These are phyloP conservation scores for Drosophila recens DNA, from an alignment of 2,888 invertebrate genomes.

Conservation along the genomic window DNA sequence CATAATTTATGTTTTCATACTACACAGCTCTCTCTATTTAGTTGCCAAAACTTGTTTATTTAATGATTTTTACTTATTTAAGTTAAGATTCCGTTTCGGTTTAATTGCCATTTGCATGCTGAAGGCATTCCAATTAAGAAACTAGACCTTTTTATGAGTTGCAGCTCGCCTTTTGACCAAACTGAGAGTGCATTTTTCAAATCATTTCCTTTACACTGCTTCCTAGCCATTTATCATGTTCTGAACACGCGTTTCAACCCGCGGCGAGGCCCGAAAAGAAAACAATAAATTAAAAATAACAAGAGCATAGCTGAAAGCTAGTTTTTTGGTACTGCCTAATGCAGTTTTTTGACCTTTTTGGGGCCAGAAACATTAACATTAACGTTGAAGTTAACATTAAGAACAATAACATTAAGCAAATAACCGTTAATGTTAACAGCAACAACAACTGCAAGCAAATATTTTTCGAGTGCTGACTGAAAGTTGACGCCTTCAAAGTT, in stretches of 20 bases:
- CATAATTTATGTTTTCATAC: background rate
- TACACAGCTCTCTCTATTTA: background rate
- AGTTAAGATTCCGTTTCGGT: conserved; percentile 2
- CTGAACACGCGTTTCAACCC: conserved; percentile 31
- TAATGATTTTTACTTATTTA: background rate
- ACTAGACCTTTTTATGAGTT: conserved; percentile 10
- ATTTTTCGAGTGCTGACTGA: conserved; percentile 27
- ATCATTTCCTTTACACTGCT: conserved; percentile 13
- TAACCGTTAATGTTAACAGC: conserved; percentile 42
- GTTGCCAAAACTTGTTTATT: background rate
- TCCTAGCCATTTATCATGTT: conserved; percentile 49
- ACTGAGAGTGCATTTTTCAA: background rate
- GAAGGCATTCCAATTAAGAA: conserved; percentile 13
- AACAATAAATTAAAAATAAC: conserved; percentile 30
- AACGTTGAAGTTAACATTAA: conserved; percentile 18
- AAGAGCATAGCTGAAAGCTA: conserved; percentile 15
- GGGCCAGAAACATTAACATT: conserved; percentile 21
- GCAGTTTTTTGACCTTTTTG: conserved; percentile 61
- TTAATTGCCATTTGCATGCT: conserved; percentile 17
- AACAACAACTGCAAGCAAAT: conserved; percentile 32
- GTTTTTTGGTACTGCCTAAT: conserved; percentile 8
- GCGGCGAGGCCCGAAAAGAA: background rate
- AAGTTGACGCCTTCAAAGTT: conserved; percentile 47
- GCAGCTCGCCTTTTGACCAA: background rate
- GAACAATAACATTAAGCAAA: conserved; percentile 35